Evolutionary conservation across 2,113 vertebrate genomes (phyloP), one percentile per base, ranked within the genome.

Genomic region (Procapra przewalskii): DNA sequence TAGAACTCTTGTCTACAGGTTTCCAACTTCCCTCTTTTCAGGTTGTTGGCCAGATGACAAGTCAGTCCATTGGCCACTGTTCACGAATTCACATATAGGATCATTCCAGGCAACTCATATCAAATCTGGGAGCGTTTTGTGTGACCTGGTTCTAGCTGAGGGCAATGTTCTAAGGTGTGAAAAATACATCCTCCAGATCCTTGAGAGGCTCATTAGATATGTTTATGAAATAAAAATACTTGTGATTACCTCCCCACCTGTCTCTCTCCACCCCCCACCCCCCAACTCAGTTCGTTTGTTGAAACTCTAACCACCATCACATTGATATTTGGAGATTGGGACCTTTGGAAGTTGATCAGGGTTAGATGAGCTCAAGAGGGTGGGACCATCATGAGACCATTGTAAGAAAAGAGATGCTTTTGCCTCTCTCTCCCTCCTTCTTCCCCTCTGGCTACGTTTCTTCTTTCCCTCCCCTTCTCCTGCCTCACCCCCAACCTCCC

Each of bases 231-330:
- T n/a, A 16, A 71, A 71, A 52, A 52, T 29, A 23, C 27, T n/a
- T 87, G 31, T 25, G 43, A 15, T 54, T 52, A 54, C 52, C 19
- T 25, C 50, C 29, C 6, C 3, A 71, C 7, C 7, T 0, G 0
- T 36, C 17, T 3, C 50, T 31, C 16, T 9, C 7, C 31, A 64
- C 31, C 7, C 5, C 31, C 15, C 6, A 7, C 17, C 45, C 9
- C 5, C 0, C 36, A 16, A 45, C 33, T 10, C 64, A 25, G 67
- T 64, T 64, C 3, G 0, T 86, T 7, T n/a, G 29, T 64, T 64
- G 17, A 87, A 23, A 33, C 31, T 33, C 31, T 50, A n/a, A 48
- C 17, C 13, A 19, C 2, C 31, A 25, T n/a, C 45, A 8, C 25
- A 43, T 21, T 10, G 31, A 7, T 64, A n/a, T 86, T 62, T 86